Base-by-base conservation (phyloP, 2,113 vertebrate genomes). In the Callopanchax toddi region DNA sequence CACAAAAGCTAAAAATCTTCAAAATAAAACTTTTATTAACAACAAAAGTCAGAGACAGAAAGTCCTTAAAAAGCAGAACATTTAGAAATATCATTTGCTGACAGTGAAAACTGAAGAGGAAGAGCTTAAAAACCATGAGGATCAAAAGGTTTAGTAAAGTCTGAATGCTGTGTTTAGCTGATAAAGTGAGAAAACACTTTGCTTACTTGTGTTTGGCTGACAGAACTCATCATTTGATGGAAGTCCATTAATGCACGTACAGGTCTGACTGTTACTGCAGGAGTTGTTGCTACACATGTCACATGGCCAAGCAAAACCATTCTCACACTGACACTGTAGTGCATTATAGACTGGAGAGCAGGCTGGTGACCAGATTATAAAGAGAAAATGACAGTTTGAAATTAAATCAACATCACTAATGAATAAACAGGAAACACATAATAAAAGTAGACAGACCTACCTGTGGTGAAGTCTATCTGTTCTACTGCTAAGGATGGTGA, bases 171-270 rank as follows among this genome's bases (percentile, higher is more conserved):
- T n/a, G n/a, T n/a, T n/a, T n/a, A n/a, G n/a, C n/a, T n/a, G n/a
- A n/a, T n/a, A n/a, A n/a, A n/a, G n/a, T n/a, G n/a, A 32, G 6
- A 32, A 32, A 12, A 13, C n/a, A 2, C 15, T 11, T n/a, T 8
- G 15, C 75, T 83, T 74, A 87, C 80, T 50, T 75, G 69, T 10
- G 37, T 21, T 50, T 65, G 80, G 59, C 57, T 75, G 1, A 65
- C 86, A 88, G 42, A 72, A 56, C 20, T 60, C 2, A 58, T 75
- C 78, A 13, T 43, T 26, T 17, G 42, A 1, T 32, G 81, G 80
- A 67, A 79, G 23, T 39, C 40, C 61, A 42, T 82, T 63, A 16
- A 86, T 81, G 55, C 85, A 86, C 1, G n/a, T 12, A 37, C 88
- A 91, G 29, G 54, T 53, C 37, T n/a, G 40, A 13, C 17, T 21